These are phyloP conservation scores for Mellivora capensis DNA, from an alignment of 2,113 vertebrate species.

Conservation along the genomic window DNA sequence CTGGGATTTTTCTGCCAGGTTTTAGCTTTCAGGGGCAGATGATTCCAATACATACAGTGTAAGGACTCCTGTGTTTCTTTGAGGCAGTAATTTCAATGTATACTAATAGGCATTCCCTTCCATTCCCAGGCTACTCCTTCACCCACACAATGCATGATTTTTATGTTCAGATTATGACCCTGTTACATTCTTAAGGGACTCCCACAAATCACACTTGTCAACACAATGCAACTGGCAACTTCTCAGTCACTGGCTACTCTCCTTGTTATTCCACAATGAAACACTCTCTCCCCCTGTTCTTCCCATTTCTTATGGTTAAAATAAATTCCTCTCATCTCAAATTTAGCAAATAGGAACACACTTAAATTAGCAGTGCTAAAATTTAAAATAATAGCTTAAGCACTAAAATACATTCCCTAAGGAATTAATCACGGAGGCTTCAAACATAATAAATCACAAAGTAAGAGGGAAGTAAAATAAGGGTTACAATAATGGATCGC, in stretches of 20 bases:
- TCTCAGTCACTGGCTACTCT: neutral
- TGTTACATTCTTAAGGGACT: neutral
- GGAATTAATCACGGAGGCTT: neutral
- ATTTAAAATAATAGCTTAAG: neutral
- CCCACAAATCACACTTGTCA: slow-evolving; percentile 38
- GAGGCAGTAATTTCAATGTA: neutral
- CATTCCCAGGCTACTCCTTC: neutral
- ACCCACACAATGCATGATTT: neutral
- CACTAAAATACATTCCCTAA: neutral
- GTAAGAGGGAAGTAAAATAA: neutral
- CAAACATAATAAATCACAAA: slow-evolving; percentile 29
- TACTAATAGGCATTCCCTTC: neutral
- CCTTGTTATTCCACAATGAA: neutral
- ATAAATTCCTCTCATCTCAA: neutral
- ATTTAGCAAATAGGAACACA: neutral
- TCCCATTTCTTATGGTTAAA: neutral
- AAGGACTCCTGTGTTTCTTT: neutral
- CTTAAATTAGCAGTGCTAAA: slow-evolving; percentile 21
- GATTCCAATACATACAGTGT: neutral
- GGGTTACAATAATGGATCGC: slow-evolving; percentile 22
- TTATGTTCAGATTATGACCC: neutral
- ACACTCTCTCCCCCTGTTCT: neutral
- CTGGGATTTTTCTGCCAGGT: neutral
- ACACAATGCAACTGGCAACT: neutral
- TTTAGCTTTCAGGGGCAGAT: neutral